Percentiles rank a stretch among this genome's conserved stretches.
Conservation (phyloP, 2,113 vertebrate species). For the Zosterops borbonicus region DNA sequence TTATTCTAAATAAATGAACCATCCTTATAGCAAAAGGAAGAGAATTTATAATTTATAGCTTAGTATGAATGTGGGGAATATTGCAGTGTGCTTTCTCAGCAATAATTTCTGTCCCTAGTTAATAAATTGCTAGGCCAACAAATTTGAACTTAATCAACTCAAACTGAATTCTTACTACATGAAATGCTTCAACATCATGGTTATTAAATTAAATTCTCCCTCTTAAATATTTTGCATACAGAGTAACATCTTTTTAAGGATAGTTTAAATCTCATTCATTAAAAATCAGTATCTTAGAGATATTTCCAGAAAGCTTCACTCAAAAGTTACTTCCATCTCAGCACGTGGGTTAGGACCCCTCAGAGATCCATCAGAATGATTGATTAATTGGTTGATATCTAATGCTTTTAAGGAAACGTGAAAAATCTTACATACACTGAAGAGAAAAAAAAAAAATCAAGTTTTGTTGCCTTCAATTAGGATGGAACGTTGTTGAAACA, state of each 20-base stretch:
- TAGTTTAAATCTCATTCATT: not conserved
- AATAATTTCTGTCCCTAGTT: slow-evolving; percentile 7
- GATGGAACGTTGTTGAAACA: not conserved
- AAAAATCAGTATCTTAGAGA: not conserved
- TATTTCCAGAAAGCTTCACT: not conserved
- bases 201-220: not conserved
- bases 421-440: not conserved
- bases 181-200: not conserved
- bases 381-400: not conserved
- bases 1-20: not conserved
- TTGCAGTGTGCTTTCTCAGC: not conserved
- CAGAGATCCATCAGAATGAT: not conserved
- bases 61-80: not conserved
- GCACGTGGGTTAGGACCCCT: not conserved
- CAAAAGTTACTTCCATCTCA: not conserved
- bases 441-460: not conserved
- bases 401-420: not conserved
- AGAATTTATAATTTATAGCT: not conserved
- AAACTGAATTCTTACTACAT: slow-evolving; percentile 8
- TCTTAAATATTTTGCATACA: slow-evolving; percentile 7
- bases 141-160: slow-evolving; percentile 23
- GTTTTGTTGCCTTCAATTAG: not conserved
- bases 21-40: not conserved
- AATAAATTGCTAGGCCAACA: slow-evolving; percentile 16
- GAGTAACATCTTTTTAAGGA: not conserved